A percentile compares a stretch with the other conserved stretches of the same genome.
Evolutionary conservation across 2,113 vertebrate genomes (phyloP).

Genomic region (Haliaeetus leucogaster): DNA sequence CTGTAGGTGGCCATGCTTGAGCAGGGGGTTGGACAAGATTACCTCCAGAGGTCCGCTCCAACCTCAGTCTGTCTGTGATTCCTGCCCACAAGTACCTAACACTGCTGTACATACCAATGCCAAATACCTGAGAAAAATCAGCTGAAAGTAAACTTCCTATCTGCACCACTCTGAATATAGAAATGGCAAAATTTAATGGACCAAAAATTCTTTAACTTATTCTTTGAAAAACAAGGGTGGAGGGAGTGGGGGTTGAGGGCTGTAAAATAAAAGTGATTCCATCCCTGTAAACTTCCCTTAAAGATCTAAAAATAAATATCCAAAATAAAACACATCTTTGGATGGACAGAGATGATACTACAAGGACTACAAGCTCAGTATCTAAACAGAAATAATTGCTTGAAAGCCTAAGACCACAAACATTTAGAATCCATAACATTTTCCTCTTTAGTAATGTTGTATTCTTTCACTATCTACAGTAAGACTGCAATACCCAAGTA

Average conservation of each 20-base stretch:
- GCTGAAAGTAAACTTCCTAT: neutral
- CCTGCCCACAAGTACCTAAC: neutral
- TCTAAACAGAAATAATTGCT: neutral
- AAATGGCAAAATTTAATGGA: neutral
- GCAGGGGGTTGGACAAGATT: neutral
- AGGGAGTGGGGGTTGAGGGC: rapidly evolving
- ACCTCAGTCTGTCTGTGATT: neutral
- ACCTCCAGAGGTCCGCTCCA: neutral
- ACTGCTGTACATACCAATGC: neutral
- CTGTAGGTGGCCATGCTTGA: neutral
- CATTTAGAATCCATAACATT: neutral
- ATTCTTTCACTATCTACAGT: neutral
- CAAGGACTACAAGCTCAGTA: neutral
- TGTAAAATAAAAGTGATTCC: neutral
- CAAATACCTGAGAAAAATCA: neutral
- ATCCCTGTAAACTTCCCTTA: neutral
- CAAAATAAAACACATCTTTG: neutral
- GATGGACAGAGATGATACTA: neutral
- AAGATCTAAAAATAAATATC: neutral
- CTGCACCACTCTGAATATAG: neutral
- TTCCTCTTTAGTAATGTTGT: neutral
- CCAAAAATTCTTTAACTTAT: neutral
- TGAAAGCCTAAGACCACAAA: neutral
- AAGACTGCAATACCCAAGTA: neutral
- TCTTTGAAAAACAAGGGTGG: neutral